Conservation (phyloP, 2,113 vertebrate species). For the Zosterops lateralis region DNA sequence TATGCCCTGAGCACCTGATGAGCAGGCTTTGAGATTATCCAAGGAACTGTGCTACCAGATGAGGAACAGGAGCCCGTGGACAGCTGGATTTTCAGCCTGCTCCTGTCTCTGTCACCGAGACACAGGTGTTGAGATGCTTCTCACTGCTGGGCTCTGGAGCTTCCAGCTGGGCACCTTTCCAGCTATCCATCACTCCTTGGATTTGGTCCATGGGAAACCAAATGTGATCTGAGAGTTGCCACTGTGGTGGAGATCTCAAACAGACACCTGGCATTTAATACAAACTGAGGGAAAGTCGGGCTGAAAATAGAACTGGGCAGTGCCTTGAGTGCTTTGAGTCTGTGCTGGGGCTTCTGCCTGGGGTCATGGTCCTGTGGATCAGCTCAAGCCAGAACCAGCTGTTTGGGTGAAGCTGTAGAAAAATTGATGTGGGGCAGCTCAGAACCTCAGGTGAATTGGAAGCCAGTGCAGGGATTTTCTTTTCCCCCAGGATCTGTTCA, state of each 20-base stretch:
- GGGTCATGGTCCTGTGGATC: background rate
- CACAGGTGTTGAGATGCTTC: constrained; percentile 4
- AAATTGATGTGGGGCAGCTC: background rate
- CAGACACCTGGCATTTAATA: background rate
- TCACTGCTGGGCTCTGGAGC: background rate
- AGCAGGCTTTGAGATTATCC: background rate
- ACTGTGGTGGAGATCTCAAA: background rate
- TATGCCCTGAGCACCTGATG: background rate
- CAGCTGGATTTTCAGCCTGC: background rate
- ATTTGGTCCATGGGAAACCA: background rate
- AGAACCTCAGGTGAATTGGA: background rate
- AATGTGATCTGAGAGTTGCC: background rate
- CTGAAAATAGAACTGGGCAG: background rate
- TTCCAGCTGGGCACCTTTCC: background rate
- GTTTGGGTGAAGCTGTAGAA: background rate
- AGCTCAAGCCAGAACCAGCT: background rate
- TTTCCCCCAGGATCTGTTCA: background rate
- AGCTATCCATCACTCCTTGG: constrained; percentile 21
- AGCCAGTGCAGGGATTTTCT: background rate
- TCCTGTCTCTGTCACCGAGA: background rate
- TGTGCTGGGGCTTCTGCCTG: background rate
- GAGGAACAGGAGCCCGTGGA: background rate
- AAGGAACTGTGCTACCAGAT: background rate
- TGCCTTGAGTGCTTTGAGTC: background rate
- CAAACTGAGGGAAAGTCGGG: background rate